Conservation (phyloP, 2,113 vertebrate genomes). For the Zosterops pallidus region DNA sequence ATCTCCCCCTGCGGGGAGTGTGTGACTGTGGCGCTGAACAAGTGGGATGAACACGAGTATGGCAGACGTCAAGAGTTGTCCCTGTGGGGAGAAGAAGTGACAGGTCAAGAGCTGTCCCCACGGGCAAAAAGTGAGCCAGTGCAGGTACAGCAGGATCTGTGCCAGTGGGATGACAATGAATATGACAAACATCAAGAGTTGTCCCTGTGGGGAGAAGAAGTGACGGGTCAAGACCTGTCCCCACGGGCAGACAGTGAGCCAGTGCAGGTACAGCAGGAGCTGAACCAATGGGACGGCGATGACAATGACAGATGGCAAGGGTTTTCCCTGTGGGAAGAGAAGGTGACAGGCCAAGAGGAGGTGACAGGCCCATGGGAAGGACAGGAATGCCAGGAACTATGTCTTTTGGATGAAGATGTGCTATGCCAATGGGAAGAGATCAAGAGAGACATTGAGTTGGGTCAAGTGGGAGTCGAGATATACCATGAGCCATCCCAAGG, state of each 20-base stretch:
- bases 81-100: no score
- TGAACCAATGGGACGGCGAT: neutral
- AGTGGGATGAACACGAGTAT: no score
- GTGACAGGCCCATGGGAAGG: neutral
- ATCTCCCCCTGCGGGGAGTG: no score
- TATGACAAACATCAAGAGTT: no score
- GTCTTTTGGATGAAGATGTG: neutral
- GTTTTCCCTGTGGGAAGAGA: neutral
- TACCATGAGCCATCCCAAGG: neutral
- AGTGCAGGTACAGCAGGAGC: neutral
- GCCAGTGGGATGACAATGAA: rapidly evolving
- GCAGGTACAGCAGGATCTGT: no score
- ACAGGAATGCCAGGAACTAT: neutral
- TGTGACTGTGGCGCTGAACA: no score
- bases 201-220: neutral
- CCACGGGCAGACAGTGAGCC: no score
- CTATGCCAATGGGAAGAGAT: neutral
- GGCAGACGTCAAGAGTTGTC: no score
- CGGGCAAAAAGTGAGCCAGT: rapidly evolving
- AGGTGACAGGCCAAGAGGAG: neutral
- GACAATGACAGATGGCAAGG: neutral
- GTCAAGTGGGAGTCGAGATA: no score
- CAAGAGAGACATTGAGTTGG: neutral
- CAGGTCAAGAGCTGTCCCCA: neutral
- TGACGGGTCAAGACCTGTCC: neutral